These are phyloP conservation scores for Eubasilissa regina DNA, from an alignment of 1,140 invertebrate genomes.

Conservation along the genomic window DNA sequence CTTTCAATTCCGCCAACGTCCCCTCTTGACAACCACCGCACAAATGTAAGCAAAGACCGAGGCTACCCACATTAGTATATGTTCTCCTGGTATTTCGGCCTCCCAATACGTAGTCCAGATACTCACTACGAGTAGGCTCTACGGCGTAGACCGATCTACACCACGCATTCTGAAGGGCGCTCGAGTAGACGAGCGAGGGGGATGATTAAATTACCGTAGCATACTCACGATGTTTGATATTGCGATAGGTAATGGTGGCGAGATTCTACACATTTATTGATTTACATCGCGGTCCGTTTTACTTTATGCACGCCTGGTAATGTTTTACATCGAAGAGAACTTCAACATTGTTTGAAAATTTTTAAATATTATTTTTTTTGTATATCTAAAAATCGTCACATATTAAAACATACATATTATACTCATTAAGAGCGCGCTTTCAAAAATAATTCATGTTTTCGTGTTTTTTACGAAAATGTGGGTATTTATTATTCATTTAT, in stretches of 20 bases:
- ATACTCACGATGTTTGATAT: constrained; percentile 8
- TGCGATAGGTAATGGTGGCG: not conserved
- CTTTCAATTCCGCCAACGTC: not conserved
- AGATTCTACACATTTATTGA: not conserved
- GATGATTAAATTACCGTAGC: constrained; percentile 5
- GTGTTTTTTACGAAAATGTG: too few relatives aligned
- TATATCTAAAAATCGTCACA: too few relatives aligned
- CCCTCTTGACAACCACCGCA: not conserved
- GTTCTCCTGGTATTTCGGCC: constrained; percentile 24
- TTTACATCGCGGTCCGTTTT: not conserved
- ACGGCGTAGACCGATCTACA: constrained; percentile 2
- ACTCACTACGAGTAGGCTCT: constrained; percentile 14
- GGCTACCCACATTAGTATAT: not conserved
- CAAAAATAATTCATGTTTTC: too few relatives aligned
- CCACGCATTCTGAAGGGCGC: constrained; percentile 13
- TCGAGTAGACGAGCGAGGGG: not conserved
- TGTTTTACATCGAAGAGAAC: not conserved
- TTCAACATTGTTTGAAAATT: not conserved
- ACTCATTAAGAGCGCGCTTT: too few relatives aligned
- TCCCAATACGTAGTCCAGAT: constrained; percentile 20
- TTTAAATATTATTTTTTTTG: not conserved
- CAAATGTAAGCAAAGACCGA: not conserved
- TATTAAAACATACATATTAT: too few relatives aligned
- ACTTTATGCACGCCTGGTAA: not conserved
- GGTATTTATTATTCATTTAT: too few relatives aligned